Base-by-base conservation (phyloP, 2,797 vertebrate species). In the Petrocephalus schoutedeni region DNA sequence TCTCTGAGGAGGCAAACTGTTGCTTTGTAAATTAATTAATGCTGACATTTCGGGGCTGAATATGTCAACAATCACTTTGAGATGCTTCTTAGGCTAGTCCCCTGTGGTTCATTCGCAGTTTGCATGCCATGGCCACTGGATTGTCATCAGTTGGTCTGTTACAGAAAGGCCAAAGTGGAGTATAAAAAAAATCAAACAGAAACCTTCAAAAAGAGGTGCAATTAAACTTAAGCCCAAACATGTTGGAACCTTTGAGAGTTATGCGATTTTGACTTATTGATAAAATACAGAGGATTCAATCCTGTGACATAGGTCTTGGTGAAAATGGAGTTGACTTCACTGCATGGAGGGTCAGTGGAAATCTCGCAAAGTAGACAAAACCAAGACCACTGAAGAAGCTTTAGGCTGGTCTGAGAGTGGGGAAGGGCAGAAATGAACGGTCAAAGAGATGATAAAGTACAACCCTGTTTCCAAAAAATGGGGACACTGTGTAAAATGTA, bases 21-120 rank as follows among this genome's bases (percentile, higher is more conserved):
- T 41, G 32, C 84, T 86, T 85, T 85, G 14, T 85, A 85, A 59
- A 86, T 86, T 58, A 85, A 85, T 85, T 86, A 19, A 58, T 58
- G 56, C 59, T 59, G 84, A 85, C 56, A 58, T 85, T 85, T 85
- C 3, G 16, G 74, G 74, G 57, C 32, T 59, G 84, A 80, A 45
- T 80, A 80, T 80, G 74, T 80, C 74, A 80, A 59, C 84, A 86
- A 59, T 59, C 23, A 86, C 59, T 86, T 59, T n/a, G 28, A 54
- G 19, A 58, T 36, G 14, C 56, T 45, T 86, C 59, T 59, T 9
- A 59, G 19, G 16, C 14, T 6, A 58, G 16, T 58, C 7, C 71
- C 54, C 9, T 32, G 53, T 86, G 84, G 10, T 86, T 86, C 56
- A 36, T 59, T 32, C 10, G 9, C 84, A 10, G 28, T 71, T 36